These are phyloP conservation scores for Amyelois transitella DNA, from an alignment of 1,140 invertebrate species.

Conservation along the genomic window DNA sequence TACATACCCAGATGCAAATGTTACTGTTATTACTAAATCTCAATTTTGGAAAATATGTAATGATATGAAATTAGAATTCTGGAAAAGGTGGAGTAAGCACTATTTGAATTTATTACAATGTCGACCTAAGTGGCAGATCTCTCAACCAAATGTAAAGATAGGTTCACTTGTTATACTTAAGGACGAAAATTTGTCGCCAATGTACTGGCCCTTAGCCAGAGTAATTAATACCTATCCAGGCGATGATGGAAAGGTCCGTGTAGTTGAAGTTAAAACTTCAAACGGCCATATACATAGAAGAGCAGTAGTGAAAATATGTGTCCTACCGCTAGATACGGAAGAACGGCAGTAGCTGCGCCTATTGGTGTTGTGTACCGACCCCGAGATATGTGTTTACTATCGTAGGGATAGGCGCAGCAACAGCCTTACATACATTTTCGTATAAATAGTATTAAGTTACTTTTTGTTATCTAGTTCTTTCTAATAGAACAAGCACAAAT, in stretches of 20 bases:
- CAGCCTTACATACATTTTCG: too few relatives aligned
- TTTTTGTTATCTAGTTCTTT: too few relatives aligned
- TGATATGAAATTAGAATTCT: conserved; percentile 2
- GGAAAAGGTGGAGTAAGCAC: conserved; percentile 10
- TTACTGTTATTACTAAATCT: background rate
- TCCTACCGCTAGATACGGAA: background rate
- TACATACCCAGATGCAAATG: too few relatives aligned
- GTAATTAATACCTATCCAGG: conserved; percentile 9
- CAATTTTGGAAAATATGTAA: conserved; percentile 11
- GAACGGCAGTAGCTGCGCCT: too few relatives aligned
- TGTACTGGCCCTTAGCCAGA: conserved; percentile 9
- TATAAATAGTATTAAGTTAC: too few relatives aligned
- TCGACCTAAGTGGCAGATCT: conserved; percentile 8
- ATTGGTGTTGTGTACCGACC: too few relatives aligned
- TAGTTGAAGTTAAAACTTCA: conserved; percentile 6
- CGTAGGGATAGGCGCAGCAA: too few relatives aligned
- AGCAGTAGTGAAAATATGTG: conserved; percentile 4
- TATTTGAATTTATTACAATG: conserved; percentile 10
- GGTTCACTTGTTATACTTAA: too few relatives aligned
- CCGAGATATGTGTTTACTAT: too few relatives aligned
- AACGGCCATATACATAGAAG: conserved; percentile 5
- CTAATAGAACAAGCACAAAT: too few relatives aligned
- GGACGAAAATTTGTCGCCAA: too few relatives aligned
- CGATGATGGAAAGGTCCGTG: conserved; percentile 5
- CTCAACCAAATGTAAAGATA: too few relatives aligned